phyloP scores from a whole-genome alignment of 2,888 invertebrate species.

The Eilema caniola region DNA sequence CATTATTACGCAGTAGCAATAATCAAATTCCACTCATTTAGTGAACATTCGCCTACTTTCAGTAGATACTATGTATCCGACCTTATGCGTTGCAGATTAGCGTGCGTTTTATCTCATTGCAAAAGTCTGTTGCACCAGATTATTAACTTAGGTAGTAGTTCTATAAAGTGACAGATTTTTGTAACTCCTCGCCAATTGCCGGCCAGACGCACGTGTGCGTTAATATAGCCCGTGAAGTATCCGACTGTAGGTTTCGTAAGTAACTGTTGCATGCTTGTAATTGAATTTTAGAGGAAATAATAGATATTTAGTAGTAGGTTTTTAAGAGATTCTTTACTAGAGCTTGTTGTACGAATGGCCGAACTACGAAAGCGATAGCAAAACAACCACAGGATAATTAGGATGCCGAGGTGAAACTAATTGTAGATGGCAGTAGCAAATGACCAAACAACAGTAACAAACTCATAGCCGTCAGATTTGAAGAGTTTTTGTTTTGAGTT shows the following conservation, averaged over 20 bases:
- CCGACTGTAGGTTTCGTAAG: neutral
- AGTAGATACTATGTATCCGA: neutral
- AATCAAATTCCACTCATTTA: neutral
- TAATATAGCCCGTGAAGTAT: neutral
- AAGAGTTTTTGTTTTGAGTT: too few species aligned
- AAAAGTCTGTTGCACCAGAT: slow-evolving; percentile 5
- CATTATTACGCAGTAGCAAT: neutral
- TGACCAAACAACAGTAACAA: too few species aligned
- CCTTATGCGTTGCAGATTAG: slow-evolving; percentile 1
- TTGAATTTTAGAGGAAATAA: neutral
- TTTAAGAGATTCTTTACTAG: too few species aligned
- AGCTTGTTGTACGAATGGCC: too few species aligned
- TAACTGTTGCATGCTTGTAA: neutral
- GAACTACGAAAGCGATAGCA: too few species aligned
- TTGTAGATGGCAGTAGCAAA: too few species aligned
- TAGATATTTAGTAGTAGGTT: too few species aligned
- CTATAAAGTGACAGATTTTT: slow-evolving; percentile 4
- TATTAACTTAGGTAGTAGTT: neutral
- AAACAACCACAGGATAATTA: too few species aligned
- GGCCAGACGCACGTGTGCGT: neutral
- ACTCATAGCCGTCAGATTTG: too few species aligned
- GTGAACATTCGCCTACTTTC: neutral
- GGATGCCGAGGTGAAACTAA: too few species aligned
- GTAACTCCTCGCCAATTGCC: neutral
- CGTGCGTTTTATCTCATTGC: slow-evolving; percentile 9